Percentiles rank a stretch among this genome's conserved stretches.
Evolutionary conservation across 2,113 vertebrate species (phyloP).

Genomic region (Euleptes europaea): DNA sequence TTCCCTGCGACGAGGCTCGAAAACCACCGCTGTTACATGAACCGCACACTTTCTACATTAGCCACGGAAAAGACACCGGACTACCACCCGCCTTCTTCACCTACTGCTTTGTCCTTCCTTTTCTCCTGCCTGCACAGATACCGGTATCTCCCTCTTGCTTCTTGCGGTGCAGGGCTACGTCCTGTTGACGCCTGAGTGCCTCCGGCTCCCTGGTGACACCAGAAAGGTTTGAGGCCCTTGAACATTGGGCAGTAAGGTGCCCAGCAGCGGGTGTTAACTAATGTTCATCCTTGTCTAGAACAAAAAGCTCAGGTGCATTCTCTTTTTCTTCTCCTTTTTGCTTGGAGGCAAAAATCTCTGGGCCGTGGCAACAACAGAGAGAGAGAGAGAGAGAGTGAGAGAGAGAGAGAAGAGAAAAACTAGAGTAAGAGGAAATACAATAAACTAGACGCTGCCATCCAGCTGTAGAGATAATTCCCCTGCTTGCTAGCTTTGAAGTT

Average conservation of each 20-base stretch:
- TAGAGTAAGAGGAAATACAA: constrained; percentile 54
- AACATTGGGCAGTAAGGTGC: background rate
- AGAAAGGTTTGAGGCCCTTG: background rate
- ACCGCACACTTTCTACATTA: constrained; percentile 73
- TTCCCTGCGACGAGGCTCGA: too few relatives aligned
- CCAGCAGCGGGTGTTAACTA: background rate
- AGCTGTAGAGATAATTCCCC: constrained; percentile 14
- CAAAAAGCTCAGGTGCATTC: background rate
- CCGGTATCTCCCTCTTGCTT: background rate
- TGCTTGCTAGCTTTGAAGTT: background rate
- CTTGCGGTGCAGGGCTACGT: too few relatives aligned
- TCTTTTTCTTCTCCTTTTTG: background rate
- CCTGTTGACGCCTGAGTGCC: background rate
- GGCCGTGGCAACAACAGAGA: constrained; percentile 46
- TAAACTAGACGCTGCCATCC: background rate
- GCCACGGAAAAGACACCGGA: constrained; percentile 73
- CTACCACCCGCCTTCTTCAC: background rate
- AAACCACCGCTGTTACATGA: constrained; percentile 11
- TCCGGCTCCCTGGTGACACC: background rate
- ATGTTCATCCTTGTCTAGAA: background rate
- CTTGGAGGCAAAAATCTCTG: background rate
- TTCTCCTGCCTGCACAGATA: too few relatives aligned
- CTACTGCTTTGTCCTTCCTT: background rate
- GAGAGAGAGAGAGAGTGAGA: accelerated
- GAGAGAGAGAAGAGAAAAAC: constrained; percentile 46